A percentile compares a stretch with the other conserved stretches of the same genome.
These are phyloP conservation scores for Hydrozoanthus tunicans DNA, from an alignment of 64 coral and sea anemone species.

Conservation along the genomic window DNA sequence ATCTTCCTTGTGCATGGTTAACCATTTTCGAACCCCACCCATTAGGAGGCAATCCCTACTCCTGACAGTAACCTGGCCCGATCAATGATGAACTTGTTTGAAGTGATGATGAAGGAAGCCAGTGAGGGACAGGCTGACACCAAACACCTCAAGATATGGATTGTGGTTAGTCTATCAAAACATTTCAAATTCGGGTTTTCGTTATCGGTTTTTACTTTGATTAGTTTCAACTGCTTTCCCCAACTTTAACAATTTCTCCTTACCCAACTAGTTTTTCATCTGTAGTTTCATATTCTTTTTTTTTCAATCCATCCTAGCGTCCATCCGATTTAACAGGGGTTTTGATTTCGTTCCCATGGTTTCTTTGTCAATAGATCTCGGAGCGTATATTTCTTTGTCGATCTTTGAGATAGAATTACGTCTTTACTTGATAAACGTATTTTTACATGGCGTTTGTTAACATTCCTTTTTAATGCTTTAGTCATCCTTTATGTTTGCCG, in stretches of 20 bases:
- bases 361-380: too few species aligned
- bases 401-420: too few species aligned
- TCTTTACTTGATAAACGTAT: too few species aligned
- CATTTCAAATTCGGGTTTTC: not conserved
- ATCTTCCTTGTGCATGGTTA: too few species aligned
- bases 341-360: too few species aligned
- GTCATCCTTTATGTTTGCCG: slow-evolving; percentile 91
- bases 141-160: slow-evolving; percentile 95
- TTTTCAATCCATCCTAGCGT: too few species aligned
- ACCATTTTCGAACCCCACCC: not conserved
- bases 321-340: too few species aligned
- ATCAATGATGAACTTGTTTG: slow-evolving; percentile 98
- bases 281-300: too few species aligned
- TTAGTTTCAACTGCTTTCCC: not conserved
- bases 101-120: slow-evolving; percentile 92
- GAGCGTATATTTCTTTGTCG: too few species aligned
- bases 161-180: slow-evolving; percentile 60
- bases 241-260: too few species aligned
- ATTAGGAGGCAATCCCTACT: slow-evolving; percentile 81
- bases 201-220: not conserved
- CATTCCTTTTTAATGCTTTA: slow-evolving; percentile 33
- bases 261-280: too few species aligned
- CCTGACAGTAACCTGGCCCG: slow-evolving; percentile 94
- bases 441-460: not conserved
- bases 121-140: slow-evolving; percentile 59